A percentile compares a stretch with the other conserved stretches of the same genome.
Evolutionary conservation across 2,113 vertebrate species (phyloP).

Genomic region (Triplophysa rosa): DNA sequence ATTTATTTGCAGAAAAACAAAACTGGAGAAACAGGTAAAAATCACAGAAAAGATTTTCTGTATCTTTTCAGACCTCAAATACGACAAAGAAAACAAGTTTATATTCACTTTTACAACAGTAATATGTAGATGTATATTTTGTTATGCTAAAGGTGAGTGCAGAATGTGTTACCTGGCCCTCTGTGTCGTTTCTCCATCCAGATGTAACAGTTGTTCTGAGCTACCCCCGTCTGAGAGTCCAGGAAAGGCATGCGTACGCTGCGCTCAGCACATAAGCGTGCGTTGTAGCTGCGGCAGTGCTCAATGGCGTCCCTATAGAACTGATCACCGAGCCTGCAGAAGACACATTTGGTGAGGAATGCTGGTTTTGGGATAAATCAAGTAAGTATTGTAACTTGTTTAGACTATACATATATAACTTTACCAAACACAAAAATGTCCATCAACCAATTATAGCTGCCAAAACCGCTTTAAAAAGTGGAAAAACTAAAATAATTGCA

Average conservation of each 20-base stretch:
- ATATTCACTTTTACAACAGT: too few species aligned
- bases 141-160: background rate
- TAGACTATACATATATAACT: too few species aligned
- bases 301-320: slow-evolving; percentile 98
- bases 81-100: too few species aligned
- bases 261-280: slow-evolving; percentile 92
- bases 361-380: background rate
- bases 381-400: background rate
- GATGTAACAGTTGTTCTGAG: slow-evolving; percentile 99
- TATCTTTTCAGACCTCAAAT: too few species aligned
- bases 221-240: slow-evolving; percentile 94
- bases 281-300: slow-evolving; percentile 97
- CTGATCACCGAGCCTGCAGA: slow-evolving; percentile 90
- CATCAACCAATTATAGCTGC: background rate
- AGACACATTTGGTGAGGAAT: background rate
- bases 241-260: slow-evolving; percentile 95
- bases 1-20: too few species aligned
- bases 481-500: too few species aligned
- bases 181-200: slow-evolving; percentile 98
- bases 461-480: too few species aligned
- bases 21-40: too few species aligned
- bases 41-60: too few species aligned
- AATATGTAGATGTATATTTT: too few species aligned
- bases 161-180: slow-evolving; percentile 83
- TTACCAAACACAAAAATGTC: background rate